Evolutionary conservation across 2,113 vertebrate genomes (phyloP).

Genomic region (Thunnus thynnus): DNA sequence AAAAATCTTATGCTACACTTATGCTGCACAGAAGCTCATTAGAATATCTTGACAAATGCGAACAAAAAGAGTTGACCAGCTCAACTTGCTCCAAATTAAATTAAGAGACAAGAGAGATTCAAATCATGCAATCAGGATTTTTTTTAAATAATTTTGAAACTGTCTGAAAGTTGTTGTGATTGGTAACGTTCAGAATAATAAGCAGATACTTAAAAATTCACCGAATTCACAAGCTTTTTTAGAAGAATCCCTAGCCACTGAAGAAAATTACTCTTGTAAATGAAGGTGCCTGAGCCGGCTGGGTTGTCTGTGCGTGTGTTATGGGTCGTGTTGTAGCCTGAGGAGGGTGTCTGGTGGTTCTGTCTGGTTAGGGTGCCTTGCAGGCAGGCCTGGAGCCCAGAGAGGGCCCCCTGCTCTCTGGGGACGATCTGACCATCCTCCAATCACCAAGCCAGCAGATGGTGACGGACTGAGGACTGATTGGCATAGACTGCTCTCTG

Average conservation of each 20-base stretch:
- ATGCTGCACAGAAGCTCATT: background rate
- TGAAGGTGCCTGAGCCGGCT: background rate
- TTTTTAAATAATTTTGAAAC: no score
- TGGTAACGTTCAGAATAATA: background rate
- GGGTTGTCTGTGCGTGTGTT: conserved; percentile 8
- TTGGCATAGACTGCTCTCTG: conserved; percentile 31
- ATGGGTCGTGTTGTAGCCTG: conserved; percentile 43
- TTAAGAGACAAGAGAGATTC: background rate
- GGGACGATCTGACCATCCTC: conserved; percentile 54
- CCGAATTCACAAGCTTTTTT: background rate
- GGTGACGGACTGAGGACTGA: conserved; percentile 53
- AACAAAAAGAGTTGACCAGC: background rate
- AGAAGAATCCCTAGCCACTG: background rate
- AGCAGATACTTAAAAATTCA: background rate
- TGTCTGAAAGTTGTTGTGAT: no score
- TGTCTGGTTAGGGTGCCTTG: conserved; percentile 60
- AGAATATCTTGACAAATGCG: conserved; percentile 7
- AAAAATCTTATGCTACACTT: background rate
- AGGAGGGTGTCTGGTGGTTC: conserved; percentile 65
- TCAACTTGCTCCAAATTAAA: background rate
- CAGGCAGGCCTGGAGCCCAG: conserved; percentile 60
- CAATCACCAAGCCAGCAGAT: conserved; percentile 61
- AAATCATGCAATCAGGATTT: no score
- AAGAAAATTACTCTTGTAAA: background rate
- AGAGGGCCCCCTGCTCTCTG: conserved; percentile 49